A percentile compares a stretch with the other conserved stretches of the same genome.
These are phyloP conservation scores for Onychostruthus taczanowskii DNA, from an alignment of 2,113 vertebrate species.

Conservation along the genomic window DNA sequence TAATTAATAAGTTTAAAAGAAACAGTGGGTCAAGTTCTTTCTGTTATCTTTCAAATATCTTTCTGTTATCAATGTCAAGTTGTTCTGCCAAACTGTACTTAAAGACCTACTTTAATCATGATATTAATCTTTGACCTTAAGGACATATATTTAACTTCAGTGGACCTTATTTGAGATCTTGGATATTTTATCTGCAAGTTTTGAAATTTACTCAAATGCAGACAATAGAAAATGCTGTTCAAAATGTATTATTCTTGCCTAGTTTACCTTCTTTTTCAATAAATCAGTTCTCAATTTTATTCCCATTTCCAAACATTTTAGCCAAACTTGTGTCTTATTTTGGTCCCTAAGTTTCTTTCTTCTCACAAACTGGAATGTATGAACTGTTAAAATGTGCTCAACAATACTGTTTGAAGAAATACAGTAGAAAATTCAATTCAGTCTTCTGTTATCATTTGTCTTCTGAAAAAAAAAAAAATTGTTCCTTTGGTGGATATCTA, in stretches of 20 bases:
- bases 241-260: background rate
- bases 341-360: background rate
- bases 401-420: background rate
- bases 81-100: background rate
- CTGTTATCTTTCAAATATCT: background rate
- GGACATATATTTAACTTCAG: background rate
- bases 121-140: background rate
- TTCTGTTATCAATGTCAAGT: background rate
- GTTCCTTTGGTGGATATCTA: background rate
- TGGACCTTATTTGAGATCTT: background rate
- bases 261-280: background rate
- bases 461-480: background rate
- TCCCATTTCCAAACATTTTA: background rate
- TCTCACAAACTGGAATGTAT: background rate
- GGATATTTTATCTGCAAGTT: background rate
- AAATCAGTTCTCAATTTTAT: background rate
- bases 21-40: background rate
- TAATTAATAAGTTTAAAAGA: background rate
- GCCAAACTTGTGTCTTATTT: background rate
- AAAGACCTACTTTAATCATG: background rate
- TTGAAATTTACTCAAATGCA: background rate
- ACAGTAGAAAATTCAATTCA: background rate
- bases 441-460: background rate
- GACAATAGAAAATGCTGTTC: background rate
- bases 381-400: background rate